A percentile compares a stretch with the other conserved stretches of the same genome.
phyloP scores from a whole-genome alignment of 2,797 vertebrate species.

The Lagocephalus sceleratus region DNA sequence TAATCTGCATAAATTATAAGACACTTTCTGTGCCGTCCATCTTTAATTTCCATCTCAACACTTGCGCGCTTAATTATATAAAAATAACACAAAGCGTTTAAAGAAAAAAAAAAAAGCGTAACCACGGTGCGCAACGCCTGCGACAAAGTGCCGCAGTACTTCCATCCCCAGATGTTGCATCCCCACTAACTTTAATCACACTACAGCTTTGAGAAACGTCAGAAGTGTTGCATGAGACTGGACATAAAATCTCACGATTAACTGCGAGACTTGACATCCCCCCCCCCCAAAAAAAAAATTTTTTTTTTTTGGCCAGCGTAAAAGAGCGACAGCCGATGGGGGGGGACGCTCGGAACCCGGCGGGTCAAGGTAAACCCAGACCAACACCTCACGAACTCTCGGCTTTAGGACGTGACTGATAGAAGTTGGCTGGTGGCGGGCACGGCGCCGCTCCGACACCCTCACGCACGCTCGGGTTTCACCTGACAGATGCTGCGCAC shows the following conservation, averaged over 20 bases:
- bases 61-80: too few relatives aligned
- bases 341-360: conserved; percentile 29
- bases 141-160: background rate
- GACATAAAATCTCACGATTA: conserved; percentile 72
- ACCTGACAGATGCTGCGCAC: conserved; percentile 47
- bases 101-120: too few relatives aligned
- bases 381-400: background rate
- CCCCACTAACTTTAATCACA: conserved; percentile 8
- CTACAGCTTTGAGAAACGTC: conserved; percentile 58
- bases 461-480: conserved; percentile 35
- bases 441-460: conserved; percentile 21
- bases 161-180: background rate
- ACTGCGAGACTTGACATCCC: conserved; percentile 62
- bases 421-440: conserved; percentile 34
- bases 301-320: conserved; percentile 50
- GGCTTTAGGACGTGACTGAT: conserved; percentile 4
- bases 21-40: background rate
- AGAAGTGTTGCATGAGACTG: conserved; percentile 48
- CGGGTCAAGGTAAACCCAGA: conserved; percentile 62
- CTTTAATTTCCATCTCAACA: background rate
- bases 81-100: too few relatives aligned
- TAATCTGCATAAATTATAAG: background rate
- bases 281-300: too few relatives aligned
- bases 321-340: conserved; percentile 71
- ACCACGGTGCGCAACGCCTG: too few relatives aligned